Conservation (phyloP, 2,888 invertebrate species). For the Macrophya annulata region DNA sequence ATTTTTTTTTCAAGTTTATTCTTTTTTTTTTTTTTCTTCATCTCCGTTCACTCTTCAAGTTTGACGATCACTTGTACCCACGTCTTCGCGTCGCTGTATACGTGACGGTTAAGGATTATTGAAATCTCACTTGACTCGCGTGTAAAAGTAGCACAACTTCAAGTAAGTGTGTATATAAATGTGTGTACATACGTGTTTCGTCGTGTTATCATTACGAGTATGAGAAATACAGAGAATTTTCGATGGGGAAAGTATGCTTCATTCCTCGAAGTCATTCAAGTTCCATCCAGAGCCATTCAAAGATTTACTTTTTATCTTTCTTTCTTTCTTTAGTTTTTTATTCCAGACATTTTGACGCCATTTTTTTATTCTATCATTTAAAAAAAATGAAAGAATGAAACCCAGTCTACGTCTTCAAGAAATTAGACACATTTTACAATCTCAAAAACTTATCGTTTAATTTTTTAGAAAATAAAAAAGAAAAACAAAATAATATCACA, state of each 20-base stretch:
- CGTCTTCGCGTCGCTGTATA: neutral
- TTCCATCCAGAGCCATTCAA: neutral
- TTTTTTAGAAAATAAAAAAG: no score
- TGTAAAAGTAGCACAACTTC: constrained; percentile 45
- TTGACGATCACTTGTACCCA: constrained; percentile 46
- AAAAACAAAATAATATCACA: no score
- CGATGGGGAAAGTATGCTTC: constrained; percentile 7
- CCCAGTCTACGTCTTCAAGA: neutral
- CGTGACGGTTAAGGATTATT: constrained; percentile 47
- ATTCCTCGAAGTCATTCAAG: neutral
- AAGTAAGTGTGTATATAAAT: constrained; percentile 1
- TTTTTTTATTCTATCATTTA: neutral
- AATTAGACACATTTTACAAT: no score
- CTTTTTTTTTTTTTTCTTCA: no score
- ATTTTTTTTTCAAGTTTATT: constrained; percentile 6
- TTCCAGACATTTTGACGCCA: neutral
- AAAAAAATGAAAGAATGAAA: neutral
- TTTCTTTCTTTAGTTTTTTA: neutral
- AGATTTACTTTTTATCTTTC: neutral
- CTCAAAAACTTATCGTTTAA: no score
- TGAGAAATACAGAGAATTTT: constrained; percentile 5
- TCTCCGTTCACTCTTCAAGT: constrained; percentile 27
- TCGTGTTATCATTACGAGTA: neutral
- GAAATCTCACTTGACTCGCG: constrained; percentile 49
- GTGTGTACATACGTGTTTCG: neutral